These are phyloP conservation scores for Narcine bancroftii DNA, from an alignment of 2,113 vertebrate species.

Conservation along the genomic window DNA sequence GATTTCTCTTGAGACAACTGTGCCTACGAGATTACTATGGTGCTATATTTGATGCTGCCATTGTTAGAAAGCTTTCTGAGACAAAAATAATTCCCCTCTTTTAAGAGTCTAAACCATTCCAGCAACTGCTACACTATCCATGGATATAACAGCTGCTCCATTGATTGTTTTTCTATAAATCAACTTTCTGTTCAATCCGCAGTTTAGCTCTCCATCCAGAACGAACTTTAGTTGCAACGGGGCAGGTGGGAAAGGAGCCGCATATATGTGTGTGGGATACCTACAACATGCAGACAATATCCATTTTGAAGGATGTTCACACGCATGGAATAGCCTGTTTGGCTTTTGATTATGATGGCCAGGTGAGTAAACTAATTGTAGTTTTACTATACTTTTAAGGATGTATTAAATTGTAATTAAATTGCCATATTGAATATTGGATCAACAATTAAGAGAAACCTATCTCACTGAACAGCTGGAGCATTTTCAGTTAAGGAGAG, in stretches of 20 bases:
- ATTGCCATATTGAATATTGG: not conserved
- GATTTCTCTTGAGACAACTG: not conserved
- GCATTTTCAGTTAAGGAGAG: too few species aligned
- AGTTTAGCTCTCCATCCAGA: conserved; percentile 95
- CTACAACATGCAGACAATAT: conserved; percentile 87
- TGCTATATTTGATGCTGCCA: not conserved
- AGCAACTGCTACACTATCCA: not conserved
- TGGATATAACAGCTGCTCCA: not conserved
- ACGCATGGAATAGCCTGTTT: conserved; percentile 90
- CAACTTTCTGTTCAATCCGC: conserved; percentile 40
- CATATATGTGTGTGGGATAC: conserved; percentile 97
- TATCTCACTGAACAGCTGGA: too few species aligned
- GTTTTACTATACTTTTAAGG: too few species aligned
- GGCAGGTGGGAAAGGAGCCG: conserved; percentile 95
- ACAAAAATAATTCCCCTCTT: not conserved
- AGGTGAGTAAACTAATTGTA: conserved; percentile 60
- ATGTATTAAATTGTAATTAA: too few species aligned
- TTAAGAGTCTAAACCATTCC: not conserved
- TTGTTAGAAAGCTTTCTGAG: not conserved
- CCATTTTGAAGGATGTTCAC: conserved; percentile 87
- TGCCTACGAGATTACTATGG: not conserved
- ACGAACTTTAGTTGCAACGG: conserved; percentile 87
- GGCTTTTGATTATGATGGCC: conserved; percentile 91
- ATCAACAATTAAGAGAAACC: not conserved
- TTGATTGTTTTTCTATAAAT: not conserved